These are phyloP conservation scores for Sebastolobus altivelis DNA, from an alignment of 2,797 vertebrate genomes.

Conservation along the genomic window DNA sequence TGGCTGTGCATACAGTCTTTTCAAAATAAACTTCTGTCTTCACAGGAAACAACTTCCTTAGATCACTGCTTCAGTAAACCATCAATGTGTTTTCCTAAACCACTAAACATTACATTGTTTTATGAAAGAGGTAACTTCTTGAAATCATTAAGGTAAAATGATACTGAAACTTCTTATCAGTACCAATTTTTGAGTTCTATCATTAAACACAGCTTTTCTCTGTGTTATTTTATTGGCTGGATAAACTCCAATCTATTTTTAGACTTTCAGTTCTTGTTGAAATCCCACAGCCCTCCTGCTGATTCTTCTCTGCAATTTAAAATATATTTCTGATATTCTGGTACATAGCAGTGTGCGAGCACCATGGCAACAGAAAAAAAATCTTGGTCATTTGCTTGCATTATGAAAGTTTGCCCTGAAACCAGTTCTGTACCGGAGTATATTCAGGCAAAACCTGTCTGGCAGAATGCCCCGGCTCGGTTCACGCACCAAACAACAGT, in stretches of 20 bases:
- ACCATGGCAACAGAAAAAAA: slow-evolving; percentile 66
- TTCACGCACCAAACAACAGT: slow-evolving; percentile 29
- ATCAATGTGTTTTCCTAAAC: neutral
- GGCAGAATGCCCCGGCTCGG: slow-evolving; percentile 45
- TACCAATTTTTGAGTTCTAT: neutral
- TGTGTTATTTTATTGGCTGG: slow-evolving; percentile 17
- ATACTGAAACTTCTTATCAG: neutral
- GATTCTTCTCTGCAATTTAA: slow-evolving; percentile 26
- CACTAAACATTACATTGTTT: neutral
- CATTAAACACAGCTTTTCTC: slow-evolving; percentile 2
- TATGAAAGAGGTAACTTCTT: neutral
- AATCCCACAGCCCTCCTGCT: slow-evolving; percentile 47
- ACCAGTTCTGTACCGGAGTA: slow-evolving; percentile 30
- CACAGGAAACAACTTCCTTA: too few relatives aligned
- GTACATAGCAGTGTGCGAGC: slow-evolving; percentile 43
- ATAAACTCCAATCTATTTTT: slow-evolving; percentile 44
- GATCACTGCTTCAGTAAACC: neutral
- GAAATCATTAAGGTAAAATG: neutral
- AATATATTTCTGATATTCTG: slow-evolving; percentile 45
- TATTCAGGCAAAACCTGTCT: slow-evolving; percentile 45
- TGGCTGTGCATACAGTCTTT: too few relatives aligned
- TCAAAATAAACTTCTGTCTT: too few relatives aligned
- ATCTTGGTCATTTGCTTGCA: slow-evolving; percentile 49
- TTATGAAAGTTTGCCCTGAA: slow-evolving; percentile 56
- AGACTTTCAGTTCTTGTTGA: slow-evolving; percentile 29